phyloP scores from a whole-genome alignment of 2,888 invertebrate species.

The Cheilosia vernalis region DNA sequence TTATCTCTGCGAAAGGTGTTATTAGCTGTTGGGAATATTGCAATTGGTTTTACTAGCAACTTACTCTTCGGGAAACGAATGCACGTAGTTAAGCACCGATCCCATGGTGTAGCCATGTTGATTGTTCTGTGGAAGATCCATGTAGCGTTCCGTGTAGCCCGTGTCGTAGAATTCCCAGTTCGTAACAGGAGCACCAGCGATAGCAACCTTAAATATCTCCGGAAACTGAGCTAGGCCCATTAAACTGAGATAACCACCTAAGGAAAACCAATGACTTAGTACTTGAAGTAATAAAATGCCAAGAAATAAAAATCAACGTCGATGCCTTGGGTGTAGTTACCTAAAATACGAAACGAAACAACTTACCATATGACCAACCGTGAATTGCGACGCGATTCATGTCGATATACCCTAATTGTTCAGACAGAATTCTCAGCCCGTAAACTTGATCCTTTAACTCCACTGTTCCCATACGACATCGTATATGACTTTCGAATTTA shows the following conservation, averaged over 20 bases:
- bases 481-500: conserved; percentile 95
- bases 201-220: conserved; percentile 96
- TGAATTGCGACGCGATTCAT: conserved; percentile 96
- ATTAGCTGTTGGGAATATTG: not conserved
- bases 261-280: not conserved
- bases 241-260: conserved; percentile 96
- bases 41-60: conserved; percentile 78
- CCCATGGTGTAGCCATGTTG: conserved; percentile 91
- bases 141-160: conserved; percentile 99
- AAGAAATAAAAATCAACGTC: no score
- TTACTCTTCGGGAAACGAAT: conserved; percentile 96
- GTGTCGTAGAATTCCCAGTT: conserved; percentile 99
- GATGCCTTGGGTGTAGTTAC: no score
- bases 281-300: no score
- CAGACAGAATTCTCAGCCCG: conserved; percentile 93
- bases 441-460: conserved; percentile 98
- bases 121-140: conserved; percentile 93
- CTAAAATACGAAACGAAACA: conserved; percentile 80
- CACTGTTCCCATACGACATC: conserved; percentile 95
- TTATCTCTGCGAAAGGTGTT: conserved; percentile 87
- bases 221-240: conserved; percentile 97
- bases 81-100: conserved; percentile 92
- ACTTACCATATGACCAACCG: conserved; percentile 98
- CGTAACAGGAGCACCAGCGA: conserved; percentile 98
- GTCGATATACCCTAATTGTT: conserved; percentile 94